Evolutionary conservation across 2,888 invertebrate genomes (phyloP), one percentile per base, ranked within the genome.

Genomic region (Poecilobothrus nobilitatus): DNA sequence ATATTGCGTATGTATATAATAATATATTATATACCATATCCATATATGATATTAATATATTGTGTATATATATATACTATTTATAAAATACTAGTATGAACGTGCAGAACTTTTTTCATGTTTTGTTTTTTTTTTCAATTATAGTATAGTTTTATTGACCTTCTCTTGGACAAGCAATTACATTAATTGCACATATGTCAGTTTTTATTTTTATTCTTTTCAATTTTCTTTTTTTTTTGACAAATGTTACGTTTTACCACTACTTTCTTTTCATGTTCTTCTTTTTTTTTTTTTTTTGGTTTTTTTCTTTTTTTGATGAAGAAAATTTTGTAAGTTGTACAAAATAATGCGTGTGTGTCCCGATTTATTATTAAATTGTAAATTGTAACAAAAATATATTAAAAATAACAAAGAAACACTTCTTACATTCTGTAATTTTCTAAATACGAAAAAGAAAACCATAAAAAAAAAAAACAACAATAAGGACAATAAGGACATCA

Each of bases 101-200:
- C 53, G 53, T 53, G 53, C 53, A 53, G 53, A 53, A 53, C 18
- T 53, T 53, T 12, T 53, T 53, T 41, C 41, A 15, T 41, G 9
- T 41, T 41, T 53, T 53, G 12, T 53, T 53, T 53, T 53, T 53
- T 12, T 53, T 18, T 53, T 18, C 18, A 53, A 6, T 12, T 41
- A 3, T 41, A 41, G 18, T 53, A 18, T 53, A 53, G 53, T 53
- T 53, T 6, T 53, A 53, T 53, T 53, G 53, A 53, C 53, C 53
- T 53, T 53, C 53, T 27, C n/a, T 53, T 53, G 53, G 53, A 53
- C 53, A 53, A 53, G 53, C 53, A 53, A 53, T 53, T 53, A 53
- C 53, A 53, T 53, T 53, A 53, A 53, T 53, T 53, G 53, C 53
- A 53, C 53, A 53, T 53, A 53, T 53, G 53, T 53, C 53, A 53